Percentiles rank a stretch among this genome's conserved stretches.
phyloP scores from a whole-genome alignment of 2,888 invertebrate species.

The Cinara cedri region DNA sequence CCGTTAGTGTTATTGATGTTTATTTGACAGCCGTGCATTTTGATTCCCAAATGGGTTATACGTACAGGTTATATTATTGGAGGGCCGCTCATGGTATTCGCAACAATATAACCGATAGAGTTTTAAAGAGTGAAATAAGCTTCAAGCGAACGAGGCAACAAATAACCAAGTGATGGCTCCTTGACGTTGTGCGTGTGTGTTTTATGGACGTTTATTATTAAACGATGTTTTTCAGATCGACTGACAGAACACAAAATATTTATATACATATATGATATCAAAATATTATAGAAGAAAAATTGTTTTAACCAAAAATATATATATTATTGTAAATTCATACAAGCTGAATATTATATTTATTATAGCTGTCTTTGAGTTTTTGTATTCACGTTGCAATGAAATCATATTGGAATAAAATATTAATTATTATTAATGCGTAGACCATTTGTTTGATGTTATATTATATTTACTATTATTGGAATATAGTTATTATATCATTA shows the following conservation, averaged over 20 bases:
- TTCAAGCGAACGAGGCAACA: background rate
- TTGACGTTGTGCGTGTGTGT: constrained; percentile 18
- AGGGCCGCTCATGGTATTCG: constrained; percentile 5
- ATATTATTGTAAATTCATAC: too few relatives aligned
- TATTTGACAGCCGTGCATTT: constrained; percentile 53
- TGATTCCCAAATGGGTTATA: constrained; percentile 55
- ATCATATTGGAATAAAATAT: too few relatives aligned
- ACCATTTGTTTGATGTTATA: too few relatives aligned
- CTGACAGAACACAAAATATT: background rate
- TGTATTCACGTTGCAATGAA: too few relatives aligned
- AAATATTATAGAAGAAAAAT: too few relatives aligned
- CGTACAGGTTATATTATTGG: background rate
- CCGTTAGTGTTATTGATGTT: constrained; percentile 48
- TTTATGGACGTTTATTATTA: constrained; percentile 36
- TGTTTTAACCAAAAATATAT: too few relatives aligned
- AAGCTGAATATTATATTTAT: too few relatives aligned
- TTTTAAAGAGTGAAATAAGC: constrained; percentile 32
- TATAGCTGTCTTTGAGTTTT: too few relatives aligned
- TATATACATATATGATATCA: too few relatives aligned
- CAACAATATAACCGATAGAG: constrained; percentile 30
- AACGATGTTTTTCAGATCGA: background rate
- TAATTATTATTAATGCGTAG: too few relatives aligned
- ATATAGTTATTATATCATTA: too few relatives aligned
- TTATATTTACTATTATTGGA: too few relatives aligned
- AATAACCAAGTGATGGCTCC: constrained; percentile 21